Evolutionary conservation across 2,888 invertebrate genomes (phyloP).

Genomic region (Euclidia mi): DNA sequence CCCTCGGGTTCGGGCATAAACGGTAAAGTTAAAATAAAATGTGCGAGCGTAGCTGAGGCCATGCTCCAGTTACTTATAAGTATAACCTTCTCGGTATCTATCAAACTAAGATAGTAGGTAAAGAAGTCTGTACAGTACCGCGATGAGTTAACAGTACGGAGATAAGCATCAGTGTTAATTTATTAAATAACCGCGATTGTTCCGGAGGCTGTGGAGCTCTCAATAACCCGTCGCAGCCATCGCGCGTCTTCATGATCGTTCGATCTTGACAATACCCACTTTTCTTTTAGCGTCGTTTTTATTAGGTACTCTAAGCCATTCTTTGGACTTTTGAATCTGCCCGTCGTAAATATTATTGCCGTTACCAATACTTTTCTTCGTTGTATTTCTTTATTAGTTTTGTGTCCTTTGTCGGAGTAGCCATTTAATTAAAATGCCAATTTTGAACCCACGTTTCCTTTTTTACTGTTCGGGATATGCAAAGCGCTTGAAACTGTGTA

Average conservation of each 20-base stretch:
- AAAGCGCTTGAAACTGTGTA: constrained; percentile 17
- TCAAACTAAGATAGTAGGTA: too few relatives aligned
- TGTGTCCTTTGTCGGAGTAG: constrained; percentile 20
- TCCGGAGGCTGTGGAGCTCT: too few relatives aligned
- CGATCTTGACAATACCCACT: constrained; percentile 38
- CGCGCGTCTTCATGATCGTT: constrained; percentile 24
- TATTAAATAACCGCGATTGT: too few relatives aligned
- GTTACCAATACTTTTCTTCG: constrained; percentile 29
- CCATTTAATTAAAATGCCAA: constrained; percentile 30
- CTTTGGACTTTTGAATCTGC: constrained; percentile 47
- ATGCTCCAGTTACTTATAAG: too few relatives aligned
- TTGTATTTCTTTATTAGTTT: constrained; percentile 25
- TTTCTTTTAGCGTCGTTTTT: constrained; percentile 43
- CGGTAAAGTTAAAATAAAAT: too few relatives aligned
- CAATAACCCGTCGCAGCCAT: constrained; percentile 24
- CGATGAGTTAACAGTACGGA: too few relatives aligned
- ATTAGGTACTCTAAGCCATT: constrained; percentile 42
- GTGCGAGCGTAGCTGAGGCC: too few relatives aligned
- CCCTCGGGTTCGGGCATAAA: too few relatives aligned
- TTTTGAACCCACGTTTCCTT: constrained; percentile 9
- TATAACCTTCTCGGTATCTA: too few relatives aligned
- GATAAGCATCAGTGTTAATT: too few relatives aligned
- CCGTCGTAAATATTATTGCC: constrained; percentile 50
- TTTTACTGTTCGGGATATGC: constrained; percentile 18
- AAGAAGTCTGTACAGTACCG: too few relatives aligned